Evolutionary conservation across 2,113 vertebrate genomes (phyloP).

Genomic region (Ophiodon elongatus): DNA sequence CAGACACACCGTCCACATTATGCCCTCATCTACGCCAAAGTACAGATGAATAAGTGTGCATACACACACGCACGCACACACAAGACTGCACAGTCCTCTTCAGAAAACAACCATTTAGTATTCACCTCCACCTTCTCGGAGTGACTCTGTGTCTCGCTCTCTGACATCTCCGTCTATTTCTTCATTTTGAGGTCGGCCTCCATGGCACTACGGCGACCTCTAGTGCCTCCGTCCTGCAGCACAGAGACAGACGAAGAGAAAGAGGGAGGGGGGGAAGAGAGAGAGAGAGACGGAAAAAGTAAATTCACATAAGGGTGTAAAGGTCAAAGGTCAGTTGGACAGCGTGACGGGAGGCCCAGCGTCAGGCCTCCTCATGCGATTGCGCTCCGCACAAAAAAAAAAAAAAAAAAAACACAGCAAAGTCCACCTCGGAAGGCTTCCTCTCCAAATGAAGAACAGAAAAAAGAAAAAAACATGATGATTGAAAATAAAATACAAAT

Average conservation of each 20-base stretch:
- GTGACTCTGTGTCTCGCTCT: background rate
- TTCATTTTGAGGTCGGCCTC: constrained; percentile 99
- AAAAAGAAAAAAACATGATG: constrained; percentile 24
- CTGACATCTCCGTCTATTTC: constrained; percentile 83
- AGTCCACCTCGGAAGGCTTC: constrained; percentile 64
- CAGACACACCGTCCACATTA: constrained; percentile 3
- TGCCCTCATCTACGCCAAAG: background rate
- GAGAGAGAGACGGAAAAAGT: background rate
- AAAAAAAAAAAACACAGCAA: constrained; percentile 49
- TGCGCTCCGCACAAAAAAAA: constrained; percentile 37
- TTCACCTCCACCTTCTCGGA: constrained; percentile 30
- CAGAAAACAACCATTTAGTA: constrained; percentile 39
- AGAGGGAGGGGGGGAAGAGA: background rate
- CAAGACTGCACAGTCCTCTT: constrained; percentile 32
- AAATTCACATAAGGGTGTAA: constrained; percentile 3
- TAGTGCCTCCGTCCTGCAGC: constrained; percentile 93
- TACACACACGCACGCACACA: constrained; percentile 17
- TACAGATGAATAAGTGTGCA: background rate
- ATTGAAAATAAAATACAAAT: constrained; percentile 6
- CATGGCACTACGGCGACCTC: constrained; percentile 97
- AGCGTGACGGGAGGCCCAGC: constrained; percentile 34
- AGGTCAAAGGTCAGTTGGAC: constrained; percentile 36
- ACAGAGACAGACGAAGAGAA: constrained; percentile 21
- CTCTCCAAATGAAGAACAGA: constrained; percentile 71
- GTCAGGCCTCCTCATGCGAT: constrained; percentile 31